Base-by-base conservation (phyloP, 2,888 invertebrate genomes). In the Gandaritis pyraliata region DNA sequence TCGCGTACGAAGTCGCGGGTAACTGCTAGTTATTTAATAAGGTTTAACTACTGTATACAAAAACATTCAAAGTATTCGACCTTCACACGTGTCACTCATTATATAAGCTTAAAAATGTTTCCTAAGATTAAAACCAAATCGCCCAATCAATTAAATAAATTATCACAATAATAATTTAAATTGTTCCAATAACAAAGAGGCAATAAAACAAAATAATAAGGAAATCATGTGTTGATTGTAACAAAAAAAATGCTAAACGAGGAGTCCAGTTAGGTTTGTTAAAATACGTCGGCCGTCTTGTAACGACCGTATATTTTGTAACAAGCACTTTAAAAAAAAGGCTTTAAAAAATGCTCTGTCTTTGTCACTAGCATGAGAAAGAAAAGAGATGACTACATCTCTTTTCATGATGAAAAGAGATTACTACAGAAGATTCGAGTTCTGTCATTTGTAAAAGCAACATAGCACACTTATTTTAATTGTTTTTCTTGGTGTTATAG, bases 141-240 rank as follows among this genome's bases (percentile, higher is more conserved):
- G 7, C 18, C 1, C 39, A 41, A 33, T 59, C 53, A 48, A 59
- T 59, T 58, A 58, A 29, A 58, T 39, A 13, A 58, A 43, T 51
- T 43, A 43, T 43, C 43, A 43, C 43, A 43, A 43, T 16, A 16
- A 50, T 36, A 10, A 46, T 50, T 45, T 33, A 33, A 33, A 48
- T 41, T 41, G 33, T 36, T 43, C 30, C 48, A 49, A 53, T 61
- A 45, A 50, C 45, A 45, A 54, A 50, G 61, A 57, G 15, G 57
- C n/a, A 49, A 52, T 49, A 53, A 48, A 57, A 49, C 23, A 12
- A 38, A 54, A 57, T 36, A 53, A 58, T 38, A 48, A 62, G 57
- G 53, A 59, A 59, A 49, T 53, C 36, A 13, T n/a, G n/a, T 36
- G 16, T 16, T 11, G 38, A 38, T 16, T 49, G 41, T 6, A 1